Evolutionary conservation across 1,140 invertebrate species (phyloP).

Genomic region (Pseudomyrmex concolor): DNA sequence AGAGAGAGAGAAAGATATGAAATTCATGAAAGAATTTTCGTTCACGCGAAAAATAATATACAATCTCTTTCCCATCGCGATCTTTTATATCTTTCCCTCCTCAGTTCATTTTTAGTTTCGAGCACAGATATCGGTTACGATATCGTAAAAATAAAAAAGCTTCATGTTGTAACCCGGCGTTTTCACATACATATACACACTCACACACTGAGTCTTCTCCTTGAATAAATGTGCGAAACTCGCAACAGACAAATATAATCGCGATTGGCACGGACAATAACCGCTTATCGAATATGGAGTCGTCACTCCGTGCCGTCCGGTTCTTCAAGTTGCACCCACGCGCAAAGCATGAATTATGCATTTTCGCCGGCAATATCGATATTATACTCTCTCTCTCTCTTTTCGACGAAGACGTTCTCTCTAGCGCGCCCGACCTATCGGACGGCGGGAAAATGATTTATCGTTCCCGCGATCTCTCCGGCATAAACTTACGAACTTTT

Average conservation of each 20-base stretch:
- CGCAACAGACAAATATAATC: conserved; percentile 1
- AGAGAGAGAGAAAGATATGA: no score
- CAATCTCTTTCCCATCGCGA: no score
- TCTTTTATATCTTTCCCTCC: no score
- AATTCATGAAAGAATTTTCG: no score
- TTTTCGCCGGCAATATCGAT: conserved; percentile 48
- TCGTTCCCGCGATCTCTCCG: neutral
- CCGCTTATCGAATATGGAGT: conserved; percentile 37
- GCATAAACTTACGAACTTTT: conserved; percentile 49
- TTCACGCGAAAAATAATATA: no score
- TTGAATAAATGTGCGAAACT: conserved; percentile 26
- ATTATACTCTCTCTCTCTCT: neutral
- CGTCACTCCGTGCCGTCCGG: neutral
- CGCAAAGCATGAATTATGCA: conserved; percentile 65
- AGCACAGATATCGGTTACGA: no score
- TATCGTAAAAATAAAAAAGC: no score
- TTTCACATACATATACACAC: neutral
- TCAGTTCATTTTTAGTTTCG: neutral
- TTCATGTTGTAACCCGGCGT: neutral
- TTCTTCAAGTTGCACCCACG: neutral
- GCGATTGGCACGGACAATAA: conserved; percentile 34
- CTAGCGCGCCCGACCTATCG: conserved; percentile 38
- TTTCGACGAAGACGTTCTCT: neutral
- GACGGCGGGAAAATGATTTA: conserved; percentile 57
- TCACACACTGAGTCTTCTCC: no score